Base-by-base conservation (phyloP, 2,113 vertebrate genomes). In the Sigmodon hispidus region DNA sequence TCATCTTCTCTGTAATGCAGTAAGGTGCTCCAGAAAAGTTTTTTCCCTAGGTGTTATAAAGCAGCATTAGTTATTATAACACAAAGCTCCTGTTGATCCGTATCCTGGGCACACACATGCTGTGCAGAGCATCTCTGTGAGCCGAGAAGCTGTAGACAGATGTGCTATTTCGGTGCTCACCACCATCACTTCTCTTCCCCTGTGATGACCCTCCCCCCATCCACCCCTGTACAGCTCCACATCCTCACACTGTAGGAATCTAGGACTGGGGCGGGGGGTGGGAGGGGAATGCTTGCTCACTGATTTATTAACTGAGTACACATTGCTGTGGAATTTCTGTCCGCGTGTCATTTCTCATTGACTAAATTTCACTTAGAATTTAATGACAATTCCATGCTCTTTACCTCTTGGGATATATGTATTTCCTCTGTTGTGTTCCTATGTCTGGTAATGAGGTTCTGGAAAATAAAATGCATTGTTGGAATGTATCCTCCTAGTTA, bases 371-470 rank as follows among this genome's bases (percentile, higher is more conserved):
- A 72, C 45, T 76, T 96, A 72, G 87, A 96, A 81, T 96, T 90
- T 95, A 96, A 94, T 86, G 95, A 75, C 76, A 95, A 75, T 89
- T 94, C 91, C 93, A 61, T 94, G 50, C 88, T 86, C 36, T 70
- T 57, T 83, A 59, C 73, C 87, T 95, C 92, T 72, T 77, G 94
- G 90, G 72, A 90, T 90, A 31, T 9, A 40, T n/a, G 21, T 85
- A 57, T 91, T 92, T 90, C 59, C 80, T 90, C n/a, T 59, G 0
- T 70, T 69, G 69, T 70, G 43, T 91, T 88, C 67, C 65, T 90
- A 29, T 87, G 69, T 90, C 59, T 96, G 89, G 72, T 85, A 80
- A 52, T 93, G 65, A 96, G 85, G 72, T 88, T 83, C 50, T 95
- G 76, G 87, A 91, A 77, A 94, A 94, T 65, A 80, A 93, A 93